Conservation (phyloP, 2,797 vertebrate genomes). For the Micrastur ruficollis region DNA sequence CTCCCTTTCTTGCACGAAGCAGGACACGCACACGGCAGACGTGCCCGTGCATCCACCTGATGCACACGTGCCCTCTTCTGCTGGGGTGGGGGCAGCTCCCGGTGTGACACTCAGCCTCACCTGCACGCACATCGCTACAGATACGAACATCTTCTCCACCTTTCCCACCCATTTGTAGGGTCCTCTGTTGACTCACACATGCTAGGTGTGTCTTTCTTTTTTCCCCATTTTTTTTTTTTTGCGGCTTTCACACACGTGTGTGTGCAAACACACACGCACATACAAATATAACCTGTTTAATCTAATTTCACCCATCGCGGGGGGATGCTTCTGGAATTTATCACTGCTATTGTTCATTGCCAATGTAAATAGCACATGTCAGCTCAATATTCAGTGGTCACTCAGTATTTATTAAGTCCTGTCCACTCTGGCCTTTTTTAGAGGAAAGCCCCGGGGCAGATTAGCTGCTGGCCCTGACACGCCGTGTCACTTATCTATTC, state of each 20-base stretch:
- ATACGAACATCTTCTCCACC: background rate
- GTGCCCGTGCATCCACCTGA: accelerated
- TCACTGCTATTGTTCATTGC: constrained; percentile 62
- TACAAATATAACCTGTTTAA: constrained; percentile 44
- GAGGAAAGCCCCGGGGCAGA: constrained; percentile 69
- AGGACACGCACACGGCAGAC: background rate
- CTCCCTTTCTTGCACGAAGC: background rate
- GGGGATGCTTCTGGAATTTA: constrained; percentile 72
- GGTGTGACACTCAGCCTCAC: background rate
- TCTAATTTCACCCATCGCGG: constrained; percentile 33
- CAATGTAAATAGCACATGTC: constrained; percentile 70
- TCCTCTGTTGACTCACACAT: background rate
- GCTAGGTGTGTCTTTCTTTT: background rate
- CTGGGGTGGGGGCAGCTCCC: background rate
- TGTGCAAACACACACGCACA: background rate
- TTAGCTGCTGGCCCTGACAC: constrained; percentile 70
- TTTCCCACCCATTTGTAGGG: background rate
- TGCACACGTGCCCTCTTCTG: accelerated
- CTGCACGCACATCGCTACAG: background rate
- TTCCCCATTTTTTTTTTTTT: accelerated
- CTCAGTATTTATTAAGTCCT: constrained; percentile 79
- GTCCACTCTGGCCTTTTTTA: constrained; percentile 78
- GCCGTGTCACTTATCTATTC: constrained; percentile 75
- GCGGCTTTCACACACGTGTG: accelerated
- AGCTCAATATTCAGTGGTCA: constrained; percentile 75